A percentile compares a stretch with the other conserved stretches of the same genome.
phyloP scores from a whole-genome alignment of 92 coral and sea anemone species.

The Palythoa caribaeorum region DNA sequence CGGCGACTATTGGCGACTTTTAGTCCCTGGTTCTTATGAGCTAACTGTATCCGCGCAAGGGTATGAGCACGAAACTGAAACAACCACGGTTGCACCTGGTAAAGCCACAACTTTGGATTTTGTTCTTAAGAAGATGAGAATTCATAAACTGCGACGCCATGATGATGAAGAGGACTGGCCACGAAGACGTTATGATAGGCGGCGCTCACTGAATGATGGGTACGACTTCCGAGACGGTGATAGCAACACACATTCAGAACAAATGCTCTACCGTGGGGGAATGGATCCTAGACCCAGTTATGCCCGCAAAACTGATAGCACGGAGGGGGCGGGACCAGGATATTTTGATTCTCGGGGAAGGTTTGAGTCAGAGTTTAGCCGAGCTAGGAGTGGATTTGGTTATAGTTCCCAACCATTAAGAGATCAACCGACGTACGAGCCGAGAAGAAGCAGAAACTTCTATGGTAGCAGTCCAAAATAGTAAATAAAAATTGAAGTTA shows the following conservation, averaged over 20 bases:
- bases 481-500: not conserved
- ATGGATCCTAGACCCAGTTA: slow-evolving; percentile 11
- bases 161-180: slow-evolving; percentile 83
- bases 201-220: slow-evolving; percentile 32
- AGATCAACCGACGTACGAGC: slow-evolving; percentile 24
- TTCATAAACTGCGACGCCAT: slow-evolving; percentile 77
- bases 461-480: slow-evolving; percentile 24
- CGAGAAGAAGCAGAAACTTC: slow-evolving; percentile 1
- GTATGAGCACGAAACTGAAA: slow-evolving; percentile 88
- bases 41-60: slow-evolving; percentile 92
- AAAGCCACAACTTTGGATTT: slow-evolving; percentile 82
- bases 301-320: not conserved
- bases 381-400: slow-evolving; percentile 35
- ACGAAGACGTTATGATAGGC: slow-evolving; percentile 51
- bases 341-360: slow-evolving; percentile 36
- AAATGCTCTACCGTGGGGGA: not conserved
- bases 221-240: slow-evolving; percentile 41
- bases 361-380: slow-evolving; percentile 43
- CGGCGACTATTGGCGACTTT: slow-evolving; percentile 97
- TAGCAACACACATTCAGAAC: slow-evolving; percentile 17
- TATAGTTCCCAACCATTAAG: slow-evolving; percentile 1
- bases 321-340: slow-evolving; percentile 9
- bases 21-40: slow-evolving; percentile 99
- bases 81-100: slow-evolving; percentile 73
- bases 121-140: slow-evolving; percentile 76